Evolutionary conservation across 2,113 vertebrate genomes (phyloP), one percentile per base, ranked within the genome.

Genomic region (Halichoeres trimaculatus): DNA sequence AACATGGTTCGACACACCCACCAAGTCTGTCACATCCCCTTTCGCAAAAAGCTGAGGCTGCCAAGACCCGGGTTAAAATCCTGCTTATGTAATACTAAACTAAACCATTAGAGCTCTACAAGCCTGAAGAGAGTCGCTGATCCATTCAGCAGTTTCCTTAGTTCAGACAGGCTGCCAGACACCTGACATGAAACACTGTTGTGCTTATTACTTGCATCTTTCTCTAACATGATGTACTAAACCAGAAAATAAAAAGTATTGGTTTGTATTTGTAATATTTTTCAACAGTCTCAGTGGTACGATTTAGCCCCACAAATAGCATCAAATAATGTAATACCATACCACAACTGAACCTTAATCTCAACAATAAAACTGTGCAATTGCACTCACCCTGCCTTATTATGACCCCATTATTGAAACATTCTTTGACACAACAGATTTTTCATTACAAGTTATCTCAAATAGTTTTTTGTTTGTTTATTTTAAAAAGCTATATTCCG

Each of bases 21-120:
- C 0, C 22, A 30, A 30, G 30, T 30, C 51, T 1, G 3, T 67
- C 20, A 50, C 52, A 54, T 71, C n/a, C 45, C 0, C 12, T 47
- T 73, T 62, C 40, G 50, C 26, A 40, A 51, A 76, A 68, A 38
- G 11, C 62, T 55, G 26, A 8, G 51, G 38, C 55, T 78, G 55
- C 59, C 30, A 20, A 59, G 35, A 22, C 17, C 1, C 1, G 0
- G 38, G 14, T 60, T 51, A n/a, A 51, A 61, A 34, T 45, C 3
- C 20, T 52, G 13, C 14, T 41, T n/a, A 19, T 38, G 38, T 22
- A 62, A 52, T 52, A 16, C 58, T 16, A 13, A 74, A 24, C 4
- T 1, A 36, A 20, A 80, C 66, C 10, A 61, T 10, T 17, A 0
- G 23, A 48, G 45, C 45, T 69, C 6, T 19, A 40, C 26, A 17